phyloP scores from a whole-genome alignment of 2,888 invertebrate genomes.

The Rhimphoctona megacephalus region DNA sequence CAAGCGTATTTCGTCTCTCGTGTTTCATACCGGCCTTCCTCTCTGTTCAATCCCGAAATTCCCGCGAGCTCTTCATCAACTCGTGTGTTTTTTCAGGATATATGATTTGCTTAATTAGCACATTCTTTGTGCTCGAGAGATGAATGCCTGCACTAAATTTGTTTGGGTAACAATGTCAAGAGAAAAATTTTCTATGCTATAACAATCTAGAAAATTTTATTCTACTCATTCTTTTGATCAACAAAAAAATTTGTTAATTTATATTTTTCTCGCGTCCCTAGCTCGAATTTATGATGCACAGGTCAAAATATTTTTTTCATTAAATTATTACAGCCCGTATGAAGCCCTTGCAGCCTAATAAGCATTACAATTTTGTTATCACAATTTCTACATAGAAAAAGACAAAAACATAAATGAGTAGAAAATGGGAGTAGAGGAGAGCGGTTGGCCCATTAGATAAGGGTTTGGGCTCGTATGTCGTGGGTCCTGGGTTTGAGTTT shows the following conservation, averaged over 20 bases:
- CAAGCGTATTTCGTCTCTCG: conserved; percentile 1
- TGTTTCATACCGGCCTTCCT: not conserved
- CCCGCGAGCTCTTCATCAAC: conserved; percentile 10
- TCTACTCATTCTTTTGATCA: conserved; percentile 4
- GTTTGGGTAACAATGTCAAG: not conserved
- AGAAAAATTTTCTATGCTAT: not conserved
- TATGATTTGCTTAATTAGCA: conserved; percentile 47
- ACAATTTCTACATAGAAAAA: no score
- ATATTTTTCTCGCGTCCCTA: not conserved
- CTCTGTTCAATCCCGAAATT: not conserved
- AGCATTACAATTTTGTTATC: no score
- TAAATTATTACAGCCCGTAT: no score
- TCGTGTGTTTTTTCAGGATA: conserved; percentile 28
- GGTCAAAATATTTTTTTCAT: not conserved
- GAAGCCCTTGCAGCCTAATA: no score
- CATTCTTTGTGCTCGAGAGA: not conserved
- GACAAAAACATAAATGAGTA: no score
- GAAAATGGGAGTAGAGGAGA: no score
- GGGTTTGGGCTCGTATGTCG: no score
- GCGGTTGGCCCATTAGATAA: no score
- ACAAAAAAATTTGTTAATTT: not conserved
- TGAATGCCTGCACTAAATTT: conserved; percentile 9
- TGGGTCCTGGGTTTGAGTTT: no score
- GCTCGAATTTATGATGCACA: not conserved
- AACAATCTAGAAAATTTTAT: not conserved